Base-by-base conservation (phyloP, 2,113 vertebrate species). In the Heteronetta atricapilla region DNA sequence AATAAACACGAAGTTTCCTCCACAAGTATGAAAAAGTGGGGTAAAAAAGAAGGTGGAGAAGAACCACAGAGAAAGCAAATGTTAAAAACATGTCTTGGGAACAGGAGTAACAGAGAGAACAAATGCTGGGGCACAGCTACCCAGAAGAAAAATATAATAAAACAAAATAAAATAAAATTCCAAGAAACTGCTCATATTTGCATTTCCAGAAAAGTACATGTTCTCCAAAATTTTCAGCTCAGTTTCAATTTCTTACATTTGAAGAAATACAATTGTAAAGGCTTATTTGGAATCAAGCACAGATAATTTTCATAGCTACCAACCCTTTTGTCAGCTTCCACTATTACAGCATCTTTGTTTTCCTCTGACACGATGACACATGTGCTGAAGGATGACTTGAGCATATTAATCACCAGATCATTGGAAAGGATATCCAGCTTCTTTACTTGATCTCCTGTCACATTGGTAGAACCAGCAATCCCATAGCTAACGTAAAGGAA, bases 391-490 rank as follows among this genome's bases (percentile, higher is more conserved):
- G 99, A 99, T 2, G 99, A 99, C 96, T 98, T 99, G 58, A 99
- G 98, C 99, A 99, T 98, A 95, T 99, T 99, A 88, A 99, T 96
- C 82, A 99, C 99, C 96, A 99, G 95, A 93, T 99, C 99, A 69
- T 99, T 99, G 96, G 99, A 99, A 86, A 99, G 98, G 82, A 99
- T 91, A 48, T 99, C 99, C 96, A 99, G 85, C 92, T 99, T 99
- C 98, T 99, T 99, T 14, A 99, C 99, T 92, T 99, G 99, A 85
- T 99, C 99, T 18, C 99, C 99, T 0, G 99, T 99, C 93, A 99
- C 98, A 6, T 99, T 99, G 92, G 99, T 99, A 96, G 98, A 99
- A 20, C 99, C 99, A 46, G 99, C 98, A 88, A 99, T 99, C 86
- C 99, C 99, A 84, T 99, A 99, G 13, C 99, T 99, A 86, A 52